Conservation (phyloP, 2,797 vertebrate genomes). For the Alca torda region DNA sequence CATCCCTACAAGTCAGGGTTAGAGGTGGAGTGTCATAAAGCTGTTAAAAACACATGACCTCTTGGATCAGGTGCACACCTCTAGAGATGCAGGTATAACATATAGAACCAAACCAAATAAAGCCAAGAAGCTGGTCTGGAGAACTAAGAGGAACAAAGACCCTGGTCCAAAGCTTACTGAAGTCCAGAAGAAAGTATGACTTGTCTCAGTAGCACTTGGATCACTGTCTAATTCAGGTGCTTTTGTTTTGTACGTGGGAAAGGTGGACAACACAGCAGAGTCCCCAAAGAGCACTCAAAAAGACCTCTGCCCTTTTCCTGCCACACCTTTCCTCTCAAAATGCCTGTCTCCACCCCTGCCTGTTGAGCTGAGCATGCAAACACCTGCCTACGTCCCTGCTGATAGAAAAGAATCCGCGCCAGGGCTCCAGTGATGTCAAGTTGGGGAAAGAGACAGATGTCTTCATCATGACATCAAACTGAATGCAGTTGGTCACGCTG, state of each 20-base stretch:
- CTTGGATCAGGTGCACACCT: background rate
- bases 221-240: background rate
- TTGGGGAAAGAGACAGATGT: background rate
- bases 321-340: background rate
- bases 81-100: background rate
- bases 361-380: background rate
- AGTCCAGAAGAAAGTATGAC: background rate
- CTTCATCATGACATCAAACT: background rate
- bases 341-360: background rate
- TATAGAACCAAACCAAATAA: background rate
- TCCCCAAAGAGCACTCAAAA: background rate
- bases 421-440: background rate
- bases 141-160: background rate
- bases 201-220: background rate
- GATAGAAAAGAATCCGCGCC: accelerated
- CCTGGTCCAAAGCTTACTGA: background rate
- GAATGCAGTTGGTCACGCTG: background rate
- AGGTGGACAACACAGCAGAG: background rate
- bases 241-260: background rate
- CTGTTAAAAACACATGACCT: background rate
- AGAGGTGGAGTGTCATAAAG: background rate
- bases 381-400: background rate
- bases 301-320: background rate
- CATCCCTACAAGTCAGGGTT: background rate
- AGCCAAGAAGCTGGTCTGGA: background rate